A percentile compares a stretch with the other conserved stretches of the same genome.
Conservation (phyloP, 30 jellyfish, hydroid and myxozoan species). For the Clytia hemisphaerica region DNA sequence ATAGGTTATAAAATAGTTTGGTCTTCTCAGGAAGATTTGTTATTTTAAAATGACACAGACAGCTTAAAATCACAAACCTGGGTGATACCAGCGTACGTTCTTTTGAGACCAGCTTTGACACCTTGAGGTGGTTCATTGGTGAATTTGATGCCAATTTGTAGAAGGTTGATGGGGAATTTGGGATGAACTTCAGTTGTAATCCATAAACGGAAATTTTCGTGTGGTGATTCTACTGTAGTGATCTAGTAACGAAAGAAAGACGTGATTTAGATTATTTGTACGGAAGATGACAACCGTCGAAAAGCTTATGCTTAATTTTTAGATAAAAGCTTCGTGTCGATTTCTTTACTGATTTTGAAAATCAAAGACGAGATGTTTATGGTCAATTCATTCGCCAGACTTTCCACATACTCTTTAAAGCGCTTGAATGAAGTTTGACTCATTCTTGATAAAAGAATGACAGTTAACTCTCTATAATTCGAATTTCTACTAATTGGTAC, state of each 20-base stretch:
- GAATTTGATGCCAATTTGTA: constrained; percentile 69
- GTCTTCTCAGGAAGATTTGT: no score
- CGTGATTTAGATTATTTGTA: not conserved
- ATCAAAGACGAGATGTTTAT: no score
- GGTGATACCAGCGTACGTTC: constrained; percentile 76
- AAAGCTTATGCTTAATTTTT: no score
- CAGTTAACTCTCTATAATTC: no score
- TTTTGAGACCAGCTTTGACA: constrained; percentile 73
- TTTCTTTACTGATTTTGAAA: no score
- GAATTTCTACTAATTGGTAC: no score
- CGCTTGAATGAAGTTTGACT: no score
- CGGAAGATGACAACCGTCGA: not conserved
- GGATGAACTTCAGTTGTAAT: constrained; percentile 91
- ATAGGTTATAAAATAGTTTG: no score
- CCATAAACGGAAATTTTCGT: constrained; percentile 76
- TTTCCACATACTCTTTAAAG: no score
- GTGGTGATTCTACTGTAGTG: constrained; percentile 41
- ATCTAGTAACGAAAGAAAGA: constrained; percentile 12
- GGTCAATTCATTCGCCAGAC: not conserved
- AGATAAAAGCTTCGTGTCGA: no score
- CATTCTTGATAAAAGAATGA: no score
- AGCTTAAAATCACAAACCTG: constrained; percentile 28
- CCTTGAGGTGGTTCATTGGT: constrained; percentile 93
- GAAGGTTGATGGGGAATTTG: constrained; percentile 63
- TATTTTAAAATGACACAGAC: no score